These are phyloP conservation scores for Mus minutoides DNA, from an alignment of 2,797 vertebrate genomes.

Conservation along the genomic window DNA sequence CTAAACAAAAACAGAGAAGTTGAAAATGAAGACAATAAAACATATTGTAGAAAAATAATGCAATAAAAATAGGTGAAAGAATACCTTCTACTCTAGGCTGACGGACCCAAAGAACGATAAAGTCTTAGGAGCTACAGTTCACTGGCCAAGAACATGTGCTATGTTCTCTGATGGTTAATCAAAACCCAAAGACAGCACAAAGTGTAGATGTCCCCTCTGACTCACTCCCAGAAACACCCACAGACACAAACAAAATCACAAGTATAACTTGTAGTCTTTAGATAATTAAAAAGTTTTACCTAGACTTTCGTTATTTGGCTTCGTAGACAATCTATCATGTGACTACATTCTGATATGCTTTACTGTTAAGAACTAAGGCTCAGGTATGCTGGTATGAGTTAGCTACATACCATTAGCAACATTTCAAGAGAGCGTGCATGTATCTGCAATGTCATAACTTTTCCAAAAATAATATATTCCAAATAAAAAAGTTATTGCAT, in stretches of 20 bases:
- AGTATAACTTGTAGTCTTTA: conserved; percentile 33
- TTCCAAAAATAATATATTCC: conserved; percentile 75
- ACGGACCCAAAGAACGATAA: not conserved
- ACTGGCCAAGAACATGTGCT: not conserved
- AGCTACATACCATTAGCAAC: conserved; percentile 43
- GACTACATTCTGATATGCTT: conserved; percentile 2
- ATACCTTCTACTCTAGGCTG: not conserved
- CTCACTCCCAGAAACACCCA: conserved; percentile 25
- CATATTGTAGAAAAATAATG: conserved; percentile 20
- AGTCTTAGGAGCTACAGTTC: conserved; percentile 17
- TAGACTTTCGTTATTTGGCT: conserved; percentile 46
- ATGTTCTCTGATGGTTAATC: not conserved
- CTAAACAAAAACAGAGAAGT: not conserved
- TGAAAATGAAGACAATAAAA: conserved; percentile 20
- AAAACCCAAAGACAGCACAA: conserved; percentile 43
- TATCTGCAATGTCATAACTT: conserved; percentile 54
- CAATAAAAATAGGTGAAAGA: conserved; percentile 44
- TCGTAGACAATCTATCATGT: conserved; percentile 12
- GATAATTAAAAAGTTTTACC: conserved; percentile 49
- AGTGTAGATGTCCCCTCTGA: not conserved
- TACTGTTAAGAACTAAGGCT: conserved; percentile 55
- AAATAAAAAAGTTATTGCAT: conserved; percentile 71
- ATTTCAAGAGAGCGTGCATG: conserved; percentile 44
- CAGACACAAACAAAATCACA: conserved; percentile 28
- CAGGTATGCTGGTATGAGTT: conserved; percentile 38